These are phyloP conservation scores for Empidonax traillii DNA, from an alignment of 2,113 vertebrate genomes.

Conservation along the genomic window DNA sequence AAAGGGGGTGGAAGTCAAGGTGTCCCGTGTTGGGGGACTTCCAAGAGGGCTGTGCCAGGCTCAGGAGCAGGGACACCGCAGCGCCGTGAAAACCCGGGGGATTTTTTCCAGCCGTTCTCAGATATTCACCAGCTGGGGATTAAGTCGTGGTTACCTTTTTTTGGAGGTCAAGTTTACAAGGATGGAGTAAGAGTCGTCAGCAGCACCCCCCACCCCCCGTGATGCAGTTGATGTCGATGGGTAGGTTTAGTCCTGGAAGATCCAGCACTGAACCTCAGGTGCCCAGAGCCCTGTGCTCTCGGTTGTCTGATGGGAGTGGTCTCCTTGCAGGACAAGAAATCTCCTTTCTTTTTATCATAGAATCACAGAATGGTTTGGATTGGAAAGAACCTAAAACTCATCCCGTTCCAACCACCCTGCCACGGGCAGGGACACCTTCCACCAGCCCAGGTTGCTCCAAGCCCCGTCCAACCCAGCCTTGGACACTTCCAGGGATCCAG, in stretches of 20 bases:
- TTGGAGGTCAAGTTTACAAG: background rate
- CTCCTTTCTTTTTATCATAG: background rate
- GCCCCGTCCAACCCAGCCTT: background rate
- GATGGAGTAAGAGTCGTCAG: background rate
- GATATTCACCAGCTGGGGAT: background rate
- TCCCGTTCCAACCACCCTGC: background rate
- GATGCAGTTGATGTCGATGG: background rate
- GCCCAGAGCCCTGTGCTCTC: background rate
- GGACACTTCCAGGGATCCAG: background rate
- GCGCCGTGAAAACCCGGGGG: background rate
- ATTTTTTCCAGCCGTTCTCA: background rate
- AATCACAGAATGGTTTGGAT: background rate
- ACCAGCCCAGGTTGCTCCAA: background rate
- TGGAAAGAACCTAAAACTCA: background rate
- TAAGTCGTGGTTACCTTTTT: background rate
- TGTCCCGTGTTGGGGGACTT: background rate
- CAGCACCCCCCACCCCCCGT: background rate
- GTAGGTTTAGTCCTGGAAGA: background rate
- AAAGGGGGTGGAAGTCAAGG: constrained; percentile 1
- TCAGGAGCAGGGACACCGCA: background rate
- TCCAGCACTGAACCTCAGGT: background rate
- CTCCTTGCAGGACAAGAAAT: background rate
- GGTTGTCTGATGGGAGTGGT: background rate
- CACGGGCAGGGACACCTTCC: background rate
- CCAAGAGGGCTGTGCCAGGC: background rate